Conservation (phyloP, 1,140 invertebrate genomes). For the Holotrichia oblita region DNA sequence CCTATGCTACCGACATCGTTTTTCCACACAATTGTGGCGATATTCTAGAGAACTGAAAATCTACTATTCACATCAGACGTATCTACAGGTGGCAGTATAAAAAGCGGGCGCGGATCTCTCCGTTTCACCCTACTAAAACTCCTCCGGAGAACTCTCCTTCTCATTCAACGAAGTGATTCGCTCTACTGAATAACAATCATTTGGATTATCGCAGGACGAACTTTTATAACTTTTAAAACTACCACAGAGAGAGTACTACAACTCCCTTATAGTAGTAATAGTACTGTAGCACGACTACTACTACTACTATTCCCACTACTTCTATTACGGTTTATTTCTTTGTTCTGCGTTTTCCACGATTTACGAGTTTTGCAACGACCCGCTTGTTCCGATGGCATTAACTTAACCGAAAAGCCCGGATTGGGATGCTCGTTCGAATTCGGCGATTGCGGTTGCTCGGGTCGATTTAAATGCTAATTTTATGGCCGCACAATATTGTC, state of each 20-base stretch:
- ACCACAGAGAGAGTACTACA: neutral
- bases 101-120: neutral
- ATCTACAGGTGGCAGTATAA: conserved; percentile 6
- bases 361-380: neutral
- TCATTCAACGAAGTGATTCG: conserved; percentile 5
- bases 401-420: neutral
- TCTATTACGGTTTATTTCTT: conserved; percentile 13
- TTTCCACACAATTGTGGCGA: neutral
- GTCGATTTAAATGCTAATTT: conserved; percentile 6
- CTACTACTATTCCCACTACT: neutral
- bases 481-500: conserved; percentile 1
- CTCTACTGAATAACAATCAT: conserved; percentile 6
- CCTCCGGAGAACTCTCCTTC: neutral
- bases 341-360: neutral
- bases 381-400: neutral
- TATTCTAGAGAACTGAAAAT: neutral
- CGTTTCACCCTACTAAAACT: neutral
- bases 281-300: neutral
- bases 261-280: neutral
- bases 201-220: neutral
- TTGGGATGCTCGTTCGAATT: neutral
- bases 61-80: neutral
- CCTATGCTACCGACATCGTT: neutral
- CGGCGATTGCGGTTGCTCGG: neutral
- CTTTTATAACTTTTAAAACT: neutral